These are phyloP conservation scores for Nesidiocoris tenuis DNA, from an alignment of 2,888 invertebrate genomes.

Conservation along the genomic window DNA sequence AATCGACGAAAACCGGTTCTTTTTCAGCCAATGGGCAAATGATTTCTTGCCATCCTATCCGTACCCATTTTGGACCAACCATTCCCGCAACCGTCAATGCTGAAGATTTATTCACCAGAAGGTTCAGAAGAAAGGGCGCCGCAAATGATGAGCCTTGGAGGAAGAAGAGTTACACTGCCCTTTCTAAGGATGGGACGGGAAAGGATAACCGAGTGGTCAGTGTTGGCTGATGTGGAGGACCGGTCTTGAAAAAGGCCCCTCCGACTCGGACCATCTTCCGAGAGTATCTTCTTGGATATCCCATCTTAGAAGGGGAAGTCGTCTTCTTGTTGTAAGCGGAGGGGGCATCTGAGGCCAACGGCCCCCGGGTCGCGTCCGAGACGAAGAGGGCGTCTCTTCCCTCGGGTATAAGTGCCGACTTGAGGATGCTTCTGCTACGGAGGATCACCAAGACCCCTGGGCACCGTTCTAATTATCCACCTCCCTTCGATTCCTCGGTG, in stretches of 20 bases:
- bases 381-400: not conserved
- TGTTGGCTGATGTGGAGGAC: constrained; percentile 16
- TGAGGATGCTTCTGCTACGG: not conserved
- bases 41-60: not conserved
- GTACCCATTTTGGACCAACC: not conserved
- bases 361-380: constrained; percentile 28
- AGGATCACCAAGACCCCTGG: not conserved
- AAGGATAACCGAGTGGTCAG: constrained; percentile 23
- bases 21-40: constrained; percentile 1
- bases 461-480: constrained; percentile 42
- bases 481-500: too few species aligned
- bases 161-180: constrained; percentile 7
- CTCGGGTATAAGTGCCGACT: constrained; percentile 1
- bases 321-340: constrained; percentile 19
- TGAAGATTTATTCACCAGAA: not conserved
- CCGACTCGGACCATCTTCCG: not conserved
- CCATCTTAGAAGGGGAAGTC: not conserved
- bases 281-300: not conserved
- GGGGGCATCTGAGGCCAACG: constrained; percentile 40
- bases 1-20: not conserved
- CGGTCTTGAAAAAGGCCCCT: constrained; percentile 21
- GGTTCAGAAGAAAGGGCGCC: not conserved
- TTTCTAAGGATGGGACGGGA: not conserved
- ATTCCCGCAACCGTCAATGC: not conserved
- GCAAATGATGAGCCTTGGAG: not conserved